phyloP scores from a whole-genome alignment of 2,888 invertebrate species.

The Cheilosia vulpina region DNA sequence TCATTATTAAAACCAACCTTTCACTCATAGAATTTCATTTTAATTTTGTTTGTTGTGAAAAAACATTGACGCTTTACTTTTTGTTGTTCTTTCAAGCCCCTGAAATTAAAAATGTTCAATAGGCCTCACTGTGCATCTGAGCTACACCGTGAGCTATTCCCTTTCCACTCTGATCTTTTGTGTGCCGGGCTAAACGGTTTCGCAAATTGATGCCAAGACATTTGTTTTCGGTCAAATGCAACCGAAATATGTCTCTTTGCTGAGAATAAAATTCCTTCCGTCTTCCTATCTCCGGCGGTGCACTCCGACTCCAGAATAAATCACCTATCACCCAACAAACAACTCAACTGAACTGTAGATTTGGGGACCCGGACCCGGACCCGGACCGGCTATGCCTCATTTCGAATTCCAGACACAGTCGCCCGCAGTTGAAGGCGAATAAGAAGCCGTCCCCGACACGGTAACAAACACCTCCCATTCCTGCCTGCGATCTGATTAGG shows the following conservation, averaged over 20 bases:
- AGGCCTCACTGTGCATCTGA: constrained; percentile 14
- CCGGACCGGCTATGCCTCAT: background rate
- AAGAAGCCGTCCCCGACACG: background rate
- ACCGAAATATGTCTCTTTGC: constrained; percentile 13
- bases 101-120: too few relatives aligned
- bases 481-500: constrained; percentile 49
- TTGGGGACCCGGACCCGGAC: background rate
- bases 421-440: background rate
- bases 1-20: too few relatives aligned
- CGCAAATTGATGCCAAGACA: constrained; percentile 30
- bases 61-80: too few relatives aligned
- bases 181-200: constrained; percentile 9
- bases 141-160: background rate
- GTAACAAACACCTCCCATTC: constrained; percentile 24
- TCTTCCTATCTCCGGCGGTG: background rate
- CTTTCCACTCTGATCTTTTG: background rate
- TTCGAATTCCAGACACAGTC: constrained; percentile 41
- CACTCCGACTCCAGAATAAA: constrained; percentile 19
- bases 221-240: constrained; percentile 3
- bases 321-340: constrained; percentile 37
- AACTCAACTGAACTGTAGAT: constrained; percentile 7
- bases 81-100: background rate
- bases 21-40: too few relatives aligned
- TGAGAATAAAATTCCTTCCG: constrained; percentile 5
- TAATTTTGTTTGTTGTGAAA: too few relatives aligned